Evolutionary conservation across 2,797 vertebrate species (phyloP), one percentile per base, ranked within the genome.

Genomic region (Dromococcyx pavoninus): DNA sequence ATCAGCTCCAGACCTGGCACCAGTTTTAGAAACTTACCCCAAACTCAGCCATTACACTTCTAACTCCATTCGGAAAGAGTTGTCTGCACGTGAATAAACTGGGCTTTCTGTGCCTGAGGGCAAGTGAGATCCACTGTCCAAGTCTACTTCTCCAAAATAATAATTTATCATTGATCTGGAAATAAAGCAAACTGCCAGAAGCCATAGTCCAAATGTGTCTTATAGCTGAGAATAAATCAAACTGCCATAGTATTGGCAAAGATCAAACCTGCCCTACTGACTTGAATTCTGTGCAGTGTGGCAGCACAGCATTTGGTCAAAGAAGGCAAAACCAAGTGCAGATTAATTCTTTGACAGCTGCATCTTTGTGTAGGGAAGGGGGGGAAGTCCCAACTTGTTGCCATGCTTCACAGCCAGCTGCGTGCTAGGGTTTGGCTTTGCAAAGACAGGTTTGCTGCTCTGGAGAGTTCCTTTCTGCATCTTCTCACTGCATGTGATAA

Each of bases 191-290:
- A 77, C 74, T 82, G 86, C 81, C 75, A 92, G 78, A 76, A 85
- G 78, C 61, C 69, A 41, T 44, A 51, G 81, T 80, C 50, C 10
- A 4, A 79, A 74, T 33, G 72, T 80, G 48, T 82, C 43, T 85
- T 95, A 78, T 32, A 89, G 88, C 3, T 71, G 81, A 74, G 62
- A 85, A 96, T 96, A 95, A 97, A 94, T 97, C 93, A 94, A 95
- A 93, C 24, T 95, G 88, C 84, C 94, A 74, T 28, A 62, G 51
- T 30, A 57, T 60, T 92, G 93, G 86, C 95, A 91, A 83, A 56
- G 67, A 79, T 83, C 65, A 77, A 71, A 69, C 69, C 78, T 71
- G 57, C 58, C 87, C 84, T 37, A 87, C 93, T 95, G 94, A 58
- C 75, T 94, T 54, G 25, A 89, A 57, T 89, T 89, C 91, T 61